A percentile compares a stretch with the other conserved stretches of the same genome.
Conservation (phyloP, 2,797 vertebrate species). For the Xenops minutus region DNA sequence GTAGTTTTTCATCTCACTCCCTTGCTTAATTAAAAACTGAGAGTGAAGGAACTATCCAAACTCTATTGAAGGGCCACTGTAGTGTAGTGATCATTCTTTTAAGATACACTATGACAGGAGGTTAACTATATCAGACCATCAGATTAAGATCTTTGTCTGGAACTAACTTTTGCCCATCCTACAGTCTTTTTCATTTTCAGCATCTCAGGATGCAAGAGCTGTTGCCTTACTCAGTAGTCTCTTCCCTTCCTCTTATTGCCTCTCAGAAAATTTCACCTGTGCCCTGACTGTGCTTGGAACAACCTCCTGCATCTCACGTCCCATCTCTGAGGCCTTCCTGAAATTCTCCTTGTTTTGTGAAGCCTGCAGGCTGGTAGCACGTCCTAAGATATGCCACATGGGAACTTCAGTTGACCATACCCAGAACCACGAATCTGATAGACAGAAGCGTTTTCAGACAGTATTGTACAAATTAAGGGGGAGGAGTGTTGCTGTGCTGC, state of each 20-base stretch:
- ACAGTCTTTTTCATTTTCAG: background rate
- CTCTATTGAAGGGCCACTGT: background rate
- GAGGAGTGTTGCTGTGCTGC: background rate
- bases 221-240: background rate
- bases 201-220: background rate
- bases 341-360: background rate
- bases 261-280: background rate
- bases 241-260: background rate
- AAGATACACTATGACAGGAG: background rate
- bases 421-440: background rate
- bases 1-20: background rate
- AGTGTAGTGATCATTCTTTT: background rate
- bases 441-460: background rate
- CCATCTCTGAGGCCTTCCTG: background rate
- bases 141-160: background rate
- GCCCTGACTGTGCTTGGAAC: background rate
- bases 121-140: background rate
- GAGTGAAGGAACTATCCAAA: background rate
- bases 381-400: accelerated
- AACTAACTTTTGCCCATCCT: background rate
- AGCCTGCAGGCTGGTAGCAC: background rate
- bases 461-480: background rate
- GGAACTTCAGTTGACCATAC: background rate
- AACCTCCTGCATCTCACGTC: accelerated
- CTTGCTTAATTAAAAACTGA: background rate